A percentile compares a stretch with the other conserved stretches of the same genome.
Conservation (phyloP, 1,140 invertebrate genomes). For the Drosophila subpulchrella region DNA sequence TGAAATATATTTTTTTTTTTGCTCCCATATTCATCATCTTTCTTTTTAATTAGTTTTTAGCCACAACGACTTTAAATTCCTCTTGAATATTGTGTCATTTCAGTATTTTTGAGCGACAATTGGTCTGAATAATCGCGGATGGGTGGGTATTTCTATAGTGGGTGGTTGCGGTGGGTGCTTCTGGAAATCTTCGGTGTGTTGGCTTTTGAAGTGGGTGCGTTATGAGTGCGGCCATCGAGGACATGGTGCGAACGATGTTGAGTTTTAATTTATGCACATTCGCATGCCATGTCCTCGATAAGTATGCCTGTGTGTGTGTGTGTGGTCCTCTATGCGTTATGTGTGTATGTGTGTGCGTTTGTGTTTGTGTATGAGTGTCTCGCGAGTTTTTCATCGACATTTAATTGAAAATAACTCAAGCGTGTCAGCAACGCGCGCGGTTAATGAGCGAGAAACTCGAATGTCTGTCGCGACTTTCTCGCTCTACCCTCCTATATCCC, state of each 20-base stretch:
- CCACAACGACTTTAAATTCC: conserved; percentile 34
- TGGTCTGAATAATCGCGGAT: conserved; percentile 49
- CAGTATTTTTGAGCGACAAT: conserved; percentile 55
- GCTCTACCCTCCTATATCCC: not conserved
- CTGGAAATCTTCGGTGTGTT: not conserved
- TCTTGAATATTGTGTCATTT: conserved; percentile 57
- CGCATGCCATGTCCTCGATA: conserved; percentile 53
- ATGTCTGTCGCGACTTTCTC: conserved; percentile 73
- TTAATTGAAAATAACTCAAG: conserved; percentile 83
- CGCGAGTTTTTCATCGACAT: conserved; percentile 79
- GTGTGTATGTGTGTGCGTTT: conserved; percentile 9
- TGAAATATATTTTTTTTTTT: not conserved
- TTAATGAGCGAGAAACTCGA: conserved; percentile 82
- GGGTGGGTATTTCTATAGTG: not conserved
- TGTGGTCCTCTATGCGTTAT: not conserved
- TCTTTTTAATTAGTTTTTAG: not conserved
- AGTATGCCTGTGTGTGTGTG: conserved; percentile 13
- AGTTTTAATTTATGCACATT: conserved; percentile 78
- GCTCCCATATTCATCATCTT: too few relatives aligned
- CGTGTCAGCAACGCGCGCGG: conserved; percentile 80
- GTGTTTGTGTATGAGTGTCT: conserved; percentile 46
- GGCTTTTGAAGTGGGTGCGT: conserved; percentile 28
- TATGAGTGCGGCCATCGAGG: conserved; percentile 69
- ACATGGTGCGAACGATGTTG: conserved; percentile 48
- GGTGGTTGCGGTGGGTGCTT: not conserved